Evolutionary conservation across 2,113 vertebrate species (phyloP).

Genomic region (Ellobius talpinus): DNA sequence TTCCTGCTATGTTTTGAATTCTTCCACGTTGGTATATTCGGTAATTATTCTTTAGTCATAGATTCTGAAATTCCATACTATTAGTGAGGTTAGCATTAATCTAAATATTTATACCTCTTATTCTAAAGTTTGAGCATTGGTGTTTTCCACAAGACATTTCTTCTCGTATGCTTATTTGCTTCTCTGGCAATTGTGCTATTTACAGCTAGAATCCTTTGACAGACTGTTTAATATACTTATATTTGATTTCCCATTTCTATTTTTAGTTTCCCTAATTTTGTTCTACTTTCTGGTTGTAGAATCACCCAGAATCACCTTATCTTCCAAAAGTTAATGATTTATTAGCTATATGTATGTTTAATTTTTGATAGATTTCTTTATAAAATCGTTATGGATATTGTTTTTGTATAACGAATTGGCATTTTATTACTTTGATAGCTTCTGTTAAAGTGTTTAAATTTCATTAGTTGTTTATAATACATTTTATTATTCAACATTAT

Average conservation of each 20-base stretch:
- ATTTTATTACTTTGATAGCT: neutral
- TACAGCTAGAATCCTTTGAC: neutral
- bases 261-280: slow-evolving; percentile 32
- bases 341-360: neutral
- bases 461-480: neutral
- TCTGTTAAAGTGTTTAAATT: neutral
- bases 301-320: neutral
- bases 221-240: neutral
- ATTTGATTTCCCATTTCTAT: slow-evolving; percentile 13
- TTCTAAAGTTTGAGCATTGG: neutral
- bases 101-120: neutral
- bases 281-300: slow-evolving; percentile 45
- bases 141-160: neutral
- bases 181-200: neutral
- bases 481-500: slow-evolving; percentile 28
- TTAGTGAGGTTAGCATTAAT: neutral
- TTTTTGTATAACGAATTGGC: neutral
- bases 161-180: neutral
- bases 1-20: slow-evolving; percentile 4
- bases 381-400: neutral
- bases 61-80: slow-evolving; percentile 32
- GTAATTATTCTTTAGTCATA: neutral
- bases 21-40: neutral
- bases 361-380: neutral
- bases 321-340: slow-evolving; percentile 10